phyloP scores from a whole-genome alignment of 2,888 invertebrate species.

The Cheilosia variabilis region DNA sequence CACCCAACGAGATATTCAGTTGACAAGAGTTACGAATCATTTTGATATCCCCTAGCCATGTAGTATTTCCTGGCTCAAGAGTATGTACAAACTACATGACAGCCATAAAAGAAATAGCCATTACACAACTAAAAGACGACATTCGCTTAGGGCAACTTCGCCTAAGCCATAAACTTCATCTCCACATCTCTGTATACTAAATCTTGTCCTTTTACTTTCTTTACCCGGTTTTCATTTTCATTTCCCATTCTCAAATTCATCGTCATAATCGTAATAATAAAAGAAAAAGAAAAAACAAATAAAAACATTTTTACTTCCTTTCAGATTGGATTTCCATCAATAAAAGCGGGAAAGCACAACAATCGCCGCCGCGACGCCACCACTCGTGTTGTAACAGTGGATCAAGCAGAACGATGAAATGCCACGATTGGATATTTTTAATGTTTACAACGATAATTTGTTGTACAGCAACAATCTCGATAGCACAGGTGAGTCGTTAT shows the following conservation, averaged over 20 bases:
- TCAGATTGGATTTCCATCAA: constrained; percentile 69
- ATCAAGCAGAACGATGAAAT: constrained; percentile 75
- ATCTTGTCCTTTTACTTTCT: constrained; percentile 63
- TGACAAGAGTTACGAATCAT: too few species aligned
- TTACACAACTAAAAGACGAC: background rate
- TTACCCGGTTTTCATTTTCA: constrained; percentile 41
- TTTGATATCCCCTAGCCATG: too few species aligned
- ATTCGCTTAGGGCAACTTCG: constrained; percentile 10
- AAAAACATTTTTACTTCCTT: constrained; percentile 56
- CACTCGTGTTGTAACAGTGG: constrained; percentile 46
- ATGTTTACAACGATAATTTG: constrained; percentile 72
- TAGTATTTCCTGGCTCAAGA: too few species aligned
- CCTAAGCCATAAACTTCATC: background rate
- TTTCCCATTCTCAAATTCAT: constrained; percentile 64
- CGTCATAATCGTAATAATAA: constrained; percentile 34
- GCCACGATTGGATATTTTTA: constrained; percentile 74
- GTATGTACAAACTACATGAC: background rate
- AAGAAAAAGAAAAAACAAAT: background rate
- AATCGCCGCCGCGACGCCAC: constrained; percentile 21
- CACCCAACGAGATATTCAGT: too few species aligned
- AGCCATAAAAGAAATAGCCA: background rate
- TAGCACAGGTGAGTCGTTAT: constrained; percentile 62
- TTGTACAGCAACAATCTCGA: constrained; percentile 59
- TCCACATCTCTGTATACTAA: constrained; percentile 2
- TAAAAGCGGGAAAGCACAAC: constrained; percentile 46